Conservation (phyloP, 2,888 invertebrate species). For the Melanchra persicariae region DNA sequence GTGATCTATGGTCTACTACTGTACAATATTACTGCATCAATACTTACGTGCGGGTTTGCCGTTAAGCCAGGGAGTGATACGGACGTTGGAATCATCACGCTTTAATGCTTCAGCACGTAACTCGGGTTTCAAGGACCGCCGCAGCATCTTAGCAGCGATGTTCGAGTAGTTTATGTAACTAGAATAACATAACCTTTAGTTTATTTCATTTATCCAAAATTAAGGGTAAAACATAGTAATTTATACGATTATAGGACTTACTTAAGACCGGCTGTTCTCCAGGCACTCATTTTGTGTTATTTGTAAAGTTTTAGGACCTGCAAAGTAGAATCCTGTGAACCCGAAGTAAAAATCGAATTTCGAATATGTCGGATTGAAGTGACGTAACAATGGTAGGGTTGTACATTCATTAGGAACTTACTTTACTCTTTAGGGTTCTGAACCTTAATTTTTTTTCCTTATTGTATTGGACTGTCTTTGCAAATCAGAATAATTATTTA, state of each 20-base stretch:
- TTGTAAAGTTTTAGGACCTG: conserved; percentile 29
- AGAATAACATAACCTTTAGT: conserved; percentile 68
- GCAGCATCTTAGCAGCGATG: conserved; percentile 96
- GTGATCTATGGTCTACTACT: neutral
- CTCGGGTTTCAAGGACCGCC: conserved; percentile 95
- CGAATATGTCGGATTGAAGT: conserved; percentile 53
- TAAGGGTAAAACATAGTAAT: neutral
- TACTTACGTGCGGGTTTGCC: conserved; percentile 96
- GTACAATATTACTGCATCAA: neutral
- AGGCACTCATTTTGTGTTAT: conserved; percentile 92
- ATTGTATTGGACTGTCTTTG: neutral
- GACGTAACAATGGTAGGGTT: conserved; percentile 72
- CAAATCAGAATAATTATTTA: neutral
- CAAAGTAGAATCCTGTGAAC: conserved; percentile 33
- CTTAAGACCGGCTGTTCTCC: conserved; percentile 96
- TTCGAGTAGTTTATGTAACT: conserved; percentile 99
- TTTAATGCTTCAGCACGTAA: conserved; percentile 93
- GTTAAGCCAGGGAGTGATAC: conserved; percentile 96
- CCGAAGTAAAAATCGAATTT: conserved; percentile 47
- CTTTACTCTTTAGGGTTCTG: too few relatives aligned
- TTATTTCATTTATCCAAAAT: neutral
- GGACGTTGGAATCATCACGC: conserved; percentile 94
- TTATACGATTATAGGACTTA: conserved; percentile 84
- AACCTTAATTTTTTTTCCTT: too few relatives aligned
- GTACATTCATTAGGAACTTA: too few relatives aligned